phyloP scores from a whole-genome alignment of 2,113 vertebrate genomes.

The Irena cyanogastra region DNA sequence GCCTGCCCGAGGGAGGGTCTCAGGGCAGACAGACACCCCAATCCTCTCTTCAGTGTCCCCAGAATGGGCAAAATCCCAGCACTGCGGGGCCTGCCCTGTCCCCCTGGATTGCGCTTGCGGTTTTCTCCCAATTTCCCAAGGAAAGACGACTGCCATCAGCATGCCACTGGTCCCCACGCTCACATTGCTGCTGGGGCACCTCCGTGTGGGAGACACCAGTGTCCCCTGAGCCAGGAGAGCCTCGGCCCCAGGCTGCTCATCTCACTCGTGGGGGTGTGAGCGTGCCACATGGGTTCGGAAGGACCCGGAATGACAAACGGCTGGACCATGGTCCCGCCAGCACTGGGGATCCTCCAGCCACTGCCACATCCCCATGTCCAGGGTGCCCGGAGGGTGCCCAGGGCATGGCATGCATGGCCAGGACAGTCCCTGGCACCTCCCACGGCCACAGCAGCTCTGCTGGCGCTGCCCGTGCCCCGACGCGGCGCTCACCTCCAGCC shows the following conservation, averaged over 20 bases:
- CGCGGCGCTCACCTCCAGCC: background rate
- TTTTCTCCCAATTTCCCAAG: fast-evolving
- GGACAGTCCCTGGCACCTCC: background rate
- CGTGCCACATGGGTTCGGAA: fast-evolving
- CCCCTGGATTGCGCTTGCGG: fast-evolving
- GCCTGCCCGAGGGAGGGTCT: background rate
- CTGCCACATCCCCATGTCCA: fast-evolving
- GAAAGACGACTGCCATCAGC: background rate
- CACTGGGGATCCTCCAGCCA: fast-evolving
- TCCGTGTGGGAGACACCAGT: fast-evolving
- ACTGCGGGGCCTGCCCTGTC: background rate
- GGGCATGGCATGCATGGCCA: fast-evolving
- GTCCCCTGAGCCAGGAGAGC: background rate
- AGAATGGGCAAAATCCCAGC: background rate
- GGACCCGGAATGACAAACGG: background rate
- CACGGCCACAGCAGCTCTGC: background rate
- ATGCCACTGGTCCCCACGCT: fast-evolving
- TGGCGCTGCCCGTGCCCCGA: background rate
- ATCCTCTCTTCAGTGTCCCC: background rate
- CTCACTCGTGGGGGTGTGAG: fast-evolving
- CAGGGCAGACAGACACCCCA: background rate
- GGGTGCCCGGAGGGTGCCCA: fast-evolving
- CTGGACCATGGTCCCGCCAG: fast-evolving
- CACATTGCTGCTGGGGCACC: background rate
- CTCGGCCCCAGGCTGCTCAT: background rate